Conservation (phyloP, 2,113 vertebrate genomes). For the Nymphicus hollandicus region DNA sequence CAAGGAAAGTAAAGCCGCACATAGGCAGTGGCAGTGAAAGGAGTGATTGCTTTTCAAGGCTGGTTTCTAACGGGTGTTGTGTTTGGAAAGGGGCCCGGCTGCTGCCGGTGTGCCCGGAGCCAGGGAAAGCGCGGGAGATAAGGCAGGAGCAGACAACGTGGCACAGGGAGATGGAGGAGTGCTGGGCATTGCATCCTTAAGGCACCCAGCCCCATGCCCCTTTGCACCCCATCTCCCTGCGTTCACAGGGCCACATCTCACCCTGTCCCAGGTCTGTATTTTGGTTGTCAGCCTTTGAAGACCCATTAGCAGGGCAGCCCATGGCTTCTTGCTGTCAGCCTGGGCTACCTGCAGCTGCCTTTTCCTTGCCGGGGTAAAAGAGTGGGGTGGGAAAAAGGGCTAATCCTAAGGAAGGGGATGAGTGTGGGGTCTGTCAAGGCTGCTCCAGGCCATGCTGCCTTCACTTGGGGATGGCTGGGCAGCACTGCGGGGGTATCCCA, state of each 20-base stretch:
- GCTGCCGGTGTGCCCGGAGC: background rate
- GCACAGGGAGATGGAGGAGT: background rate
- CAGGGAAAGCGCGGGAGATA: background rate
- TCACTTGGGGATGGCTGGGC: background rate
- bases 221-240: background rate
- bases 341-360: background rate
- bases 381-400: background rate
- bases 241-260: background rate
- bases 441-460: background rate
- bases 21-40: accelerated
- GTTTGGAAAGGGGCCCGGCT: conserved; percentile 1
- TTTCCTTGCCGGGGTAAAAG: background rate
- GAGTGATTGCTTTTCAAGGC: background rate
- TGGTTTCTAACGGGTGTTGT: background rate
- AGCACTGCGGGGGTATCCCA: accelerated
- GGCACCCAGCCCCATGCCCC: background rate
- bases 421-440: background rate
- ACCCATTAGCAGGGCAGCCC: background rate
- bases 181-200: background rate
- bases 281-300: background rate
- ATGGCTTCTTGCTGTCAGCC: background rate
- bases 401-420: background rate
- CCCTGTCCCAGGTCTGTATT: background rate
- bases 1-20: background rate
- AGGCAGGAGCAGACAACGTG: background rate